phyloP scores from a whole-genome alignment of 1,140 invertebrate genomes.

The Heliconius melpomene region DNA sequence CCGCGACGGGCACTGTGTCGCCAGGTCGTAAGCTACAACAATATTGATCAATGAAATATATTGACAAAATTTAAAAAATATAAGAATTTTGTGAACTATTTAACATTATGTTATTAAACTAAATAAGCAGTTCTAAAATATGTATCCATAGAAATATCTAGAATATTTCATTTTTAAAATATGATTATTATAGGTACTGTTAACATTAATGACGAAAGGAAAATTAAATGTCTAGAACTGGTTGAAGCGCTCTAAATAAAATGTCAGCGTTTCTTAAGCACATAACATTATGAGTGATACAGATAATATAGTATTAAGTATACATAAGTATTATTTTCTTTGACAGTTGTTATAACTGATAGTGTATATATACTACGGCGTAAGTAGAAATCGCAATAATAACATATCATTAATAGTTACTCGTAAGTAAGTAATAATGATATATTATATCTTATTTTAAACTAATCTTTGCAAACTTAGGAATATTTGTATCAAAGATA shows the following conservation, averaged over 20 bases:
- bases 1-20: slow-evolving; percentile 88
- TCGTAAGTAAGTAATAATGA: too few species aligned
- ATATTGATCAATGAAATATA: slow-evolving; percentile 8
- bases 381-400: background rate
- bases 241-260: slow-evolving; percentile 2
- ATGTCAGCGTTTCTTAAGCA: background rate
- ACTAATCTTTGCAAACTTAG: too few species aligned
- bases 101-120: background rate
- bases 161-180: background rate
- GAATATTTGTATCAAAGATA: too few species aligned
- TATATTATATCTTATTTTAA: too few species aligned
- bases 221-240: background rate
- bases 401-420: background rate
- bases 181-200: background rate
- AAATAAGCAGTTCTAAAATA: background rate
- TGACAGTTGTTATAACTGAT: background rate
- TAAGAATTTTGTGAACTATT: background rate
- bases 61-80: background rate
- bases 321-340: background rate
- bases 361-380: background rate
- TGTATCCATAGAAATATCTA: background rate
- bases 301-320: background rate
- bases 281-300: background rate
- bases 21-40: slow-evolving; percentile 88
- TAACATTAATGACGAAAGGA: background rate